Base-by-base conservation (phyloP, 2,888 invertebrate species). In the Seira sanloemensis region DNA sequence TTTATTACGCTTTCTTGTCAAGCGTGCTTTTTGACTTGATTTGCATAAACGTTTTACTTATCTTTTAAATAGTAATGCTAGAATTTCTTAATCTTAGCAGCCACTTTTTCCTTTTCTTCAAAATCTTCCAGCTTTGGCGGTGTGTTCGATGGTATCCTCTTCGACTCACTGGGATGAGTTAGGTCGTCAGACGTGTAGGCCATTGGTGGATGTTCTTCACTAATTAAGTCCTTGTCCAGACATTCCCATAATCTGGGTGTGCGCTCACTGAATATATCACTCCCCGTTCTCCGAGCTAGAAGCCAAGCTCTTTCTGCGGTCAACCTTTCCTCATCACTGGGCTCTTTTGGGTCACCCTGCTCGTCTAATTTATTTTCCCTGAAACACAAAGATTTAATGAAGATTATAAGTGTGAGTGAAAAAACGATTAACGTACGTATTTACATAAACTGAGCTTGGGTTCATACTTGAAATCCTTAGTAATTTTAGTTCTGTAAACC, bases 401-500 rank as follows among this genome's bases (percentile, higher is more conserved):
- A 37, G 58, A 58, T 58, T 58, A 7, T 2, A 58, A 18, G 16
- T 58, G n/a, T n/a, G 16, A 58, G 37, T 7, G n/a, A 58, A 16
- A 58, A 58, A 18, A 58, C n/a, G 37, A 37, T 7, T 19, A 26
- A 9, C 21, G 74, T 84, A 84, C n/a, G n/a, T n/a, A n/a, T n/a
- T n/a, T n/a, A n/a, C n/a, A n/a, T n/a, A n/a, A n/a, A n/a, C n/a
- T n/a, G n/a, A n/a, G n/a, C n/a, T n/a, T n/a, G n/a, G n/a, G n/a
- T n/a, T n/a, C n/a, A n/a, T 86, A 89, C 89, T 80, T 71, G 18
- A 94, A 96, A 91, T 97, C 76, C 54, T 94, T 92, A 0, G 93
- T 92, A 66, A 98, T 95, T 91, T 97, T 97, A 77, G 93, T 91
- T 0, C 94, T 94, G 90, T 98, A 98, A 0, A 96, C 92, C 0